Conservation (phyloP, 2,797 vertebrate species). For the Todus mexicanus region DNA sequence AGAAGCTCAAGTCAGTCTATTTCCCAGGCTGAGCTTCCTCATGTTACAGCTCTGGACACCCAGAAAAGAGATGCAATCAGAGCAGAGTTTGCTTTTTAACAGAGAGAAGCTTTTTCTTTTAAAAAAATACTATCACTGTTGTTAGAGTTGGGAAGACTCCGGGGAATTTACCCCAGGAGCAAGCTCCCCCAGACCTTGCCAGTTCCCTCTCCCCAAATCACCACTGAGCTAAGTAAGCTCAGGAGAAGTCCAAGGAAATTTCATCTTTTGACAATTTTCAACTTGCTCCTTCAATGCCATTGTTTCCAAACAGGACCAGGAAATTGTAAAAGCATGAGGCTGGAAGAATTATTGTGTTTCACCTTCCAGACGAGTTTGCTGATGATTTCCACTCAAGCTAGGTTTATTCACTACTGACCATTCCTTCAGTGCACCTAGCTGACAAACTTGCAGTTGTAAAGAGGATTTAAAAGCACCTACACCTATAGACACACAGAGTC, state of each 20-base stretch:
- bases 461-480: neutral
- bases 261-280: neutral
- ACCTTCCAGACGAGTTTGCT: neutral
- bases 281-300: neutral
- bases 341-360: neutral
- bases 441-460: neutral
- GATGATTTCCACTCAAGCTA: neutral
- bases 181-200: neutral
- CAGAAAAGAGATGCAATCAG: neutral
- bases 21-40: slow-evolving; percentile 33
- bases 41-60: neutral
- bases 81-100: neutral
- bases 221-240: neutral
- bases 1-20: slow-evolving; percentile 34
- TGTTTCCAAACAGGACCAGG: neutral
- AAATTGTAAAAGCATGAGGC: neutral
- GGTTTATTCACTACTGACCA: neutral
- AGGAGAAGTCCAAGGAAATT: neutral
- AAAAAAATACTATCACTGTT: neutral
- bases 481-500: neutral
- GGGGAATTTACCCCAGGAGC: neutral
- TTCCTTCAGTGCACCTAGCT: neutral
- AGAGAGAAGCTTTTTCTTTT: neutral
- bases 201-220: neutral
- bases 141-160: neutral